Conservation (phyloP, 2,113 vertebrate species). For the Percina caprodes region DNA sequence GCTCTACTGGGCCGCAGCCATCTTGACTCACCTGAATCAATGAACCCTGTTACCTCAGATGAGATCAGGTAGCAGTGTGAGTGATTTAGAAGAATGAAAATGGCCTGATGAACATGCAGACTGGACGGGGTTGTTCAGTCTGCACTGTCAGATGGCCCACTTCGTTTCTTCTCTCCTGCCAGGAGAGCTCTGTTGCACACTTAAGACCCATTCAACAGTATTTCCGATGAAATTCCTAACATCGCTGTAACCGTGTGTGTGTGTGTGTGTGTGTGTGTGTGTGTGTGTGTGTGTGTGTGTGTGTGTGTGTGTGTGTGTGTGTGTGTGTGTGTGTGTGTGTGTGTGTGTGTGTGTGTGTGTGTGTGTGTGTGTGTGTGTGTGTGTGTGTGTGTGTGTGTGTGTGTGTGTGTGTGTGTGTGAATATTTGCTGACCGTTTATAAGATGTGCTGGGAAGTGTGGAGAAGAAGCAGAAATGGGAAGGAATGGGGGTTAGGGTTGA, state of each 20-base stretch:
- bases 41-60: conserved; percentile 44
- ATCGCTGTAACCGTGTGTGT: no score
- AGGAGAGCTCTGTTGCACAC: conserved; percentile 36
- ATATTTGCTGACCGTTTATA: conserved; percentile 23
- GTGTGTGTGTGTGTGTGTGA: conserved; percentile 5
- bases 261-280: no score
- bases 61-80: conserved; percentile 36
- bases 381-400: no score
- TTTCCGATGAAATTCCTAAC: conserved; percentile 27
- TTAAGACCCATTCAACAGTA: conserved; percentile 47
- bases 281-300: no score
- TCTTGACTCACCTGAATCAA: conserved; percentile 52
- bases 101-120: conserved; percentile 12
- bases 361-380: no score
- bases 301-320: no score
- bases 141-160: background rate
- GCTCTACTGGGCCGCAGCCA: conserved; percentile 37
- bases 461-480: conserved; percentile 19
- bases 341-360: no score
- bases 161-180: conserved; percentile 2
- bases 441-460: conserved; percentile 6
- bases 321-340: no score
- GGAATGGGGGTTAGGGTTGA: conserved; percentile 19
- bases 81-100: conserved; percentile 29
- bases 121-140: conserved; percentile 12